Evolutionary conservation across 2,113 vertebrate genomes (phyloP).

Genomic region (Antennarius striatus): DNA sequence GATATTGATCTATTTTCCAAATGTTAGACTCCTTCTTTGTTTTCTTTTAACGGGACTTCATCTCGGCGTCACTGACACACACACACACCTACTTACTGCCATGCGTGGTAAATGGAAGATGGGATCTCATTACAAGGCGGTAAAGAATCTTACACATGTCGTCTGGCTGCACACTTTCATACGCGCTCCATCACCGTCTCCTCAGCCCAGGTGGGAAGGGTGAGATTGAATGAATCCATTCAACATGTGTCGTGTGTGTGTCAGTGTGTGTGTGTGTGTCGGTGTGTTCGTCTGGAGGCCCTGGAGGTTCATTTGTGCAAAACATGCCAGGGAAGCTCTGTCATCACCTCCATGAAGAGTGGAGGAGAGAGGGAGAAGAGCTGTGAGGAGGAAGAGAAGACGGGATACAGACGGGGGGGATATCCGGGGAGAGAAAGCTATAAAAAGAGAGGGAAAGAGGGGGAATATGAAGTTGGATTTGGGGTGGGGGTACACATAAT

Average conservation of each 20-base stretch:
- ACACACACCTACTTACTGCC: neutral
- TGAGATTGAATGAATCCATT: constrained; percentile 48
- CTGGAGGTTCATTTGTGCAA: constrained; percentile 64
- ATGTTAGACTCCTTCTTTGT: too few species aligned
- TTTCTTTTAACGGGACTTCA: neutral
- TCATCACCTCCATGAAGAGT: constrained; percentile 62
- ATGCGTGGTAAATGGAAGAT: neutral
- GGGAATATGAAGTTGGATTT: constrained; percentile 23
- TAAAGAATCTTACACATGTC: neutral
- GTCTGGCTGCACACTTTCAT: neutral
- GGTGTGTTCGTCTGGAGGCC: constrained; percentile 28
- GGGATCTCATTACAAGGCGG: neutral
- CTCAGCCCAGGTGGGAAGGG: constrained; percentile 29
- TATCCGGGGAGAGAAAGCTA: constrained; percentile 45
- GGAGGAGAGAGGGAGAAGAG: constrained; percentile 36
- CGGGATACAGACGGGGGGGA: constrained; percentile 56
- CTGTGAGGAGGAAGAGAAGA: constrained; percentile 32
- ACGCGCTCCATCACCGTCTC: constrained; percentile 23
- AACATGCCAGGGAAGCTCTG: constrained; percentile 71
- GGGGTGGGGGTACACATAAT: constrained; percentile 14
- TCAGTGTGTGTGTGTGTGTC: constrained; percentile 13
- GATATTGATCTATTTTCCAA: too few species aligned
- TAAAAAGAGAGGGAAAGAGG: constrained; percentile 53
- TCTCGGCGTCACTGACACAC: neutral
- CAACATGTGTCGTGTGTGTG: constrained; percentile 42